Conservation (phyloP, 2,888 invertebrate species). For the Thumatha senex region DNA sequence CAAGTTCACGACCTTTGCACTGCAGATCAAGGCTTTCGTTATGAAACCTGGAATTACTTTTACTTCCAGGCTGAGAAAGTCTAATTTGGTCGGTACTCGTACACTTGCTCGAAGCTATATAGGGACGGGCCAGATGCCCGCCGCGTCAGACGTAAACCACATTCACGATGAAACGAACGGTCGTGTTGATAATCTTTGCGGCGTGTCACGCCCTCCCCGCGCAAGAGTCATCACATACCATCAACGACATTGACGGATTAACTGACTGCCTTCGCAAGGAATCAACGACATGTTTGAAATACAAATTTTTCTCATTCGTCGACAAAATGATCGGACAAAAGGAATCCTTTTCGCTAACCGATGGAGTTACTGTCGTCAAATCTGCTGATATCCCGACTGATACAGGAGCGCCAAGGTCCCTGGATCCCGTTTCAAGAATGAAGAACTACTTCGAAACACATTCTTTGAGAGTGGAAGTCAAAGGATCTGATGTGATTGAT, state of each 20-base stretch:
- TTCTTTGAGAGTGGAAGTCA: conserved; percentile 92
- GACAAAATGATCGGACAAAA: conserved; percentile 93
- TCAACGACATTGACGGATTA: conserved; percentile 91
- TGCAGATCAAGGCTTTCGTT: conserved; percentile 67
- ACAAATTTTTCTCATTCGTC: conserved; percentile 93
- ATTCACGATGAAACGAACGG: conserved; percentile 71
- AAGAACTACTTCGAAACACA: conserved; percentile 91
- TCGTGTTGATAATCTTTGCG: conserved; percentile 63
- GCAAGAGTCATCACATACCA: conserved; percentile 87
- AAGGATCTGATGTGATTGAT: conserved; percentile 92
- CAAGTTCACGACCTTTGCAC: conserved; percentile 57
- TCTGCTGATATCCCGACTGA: conserved; percentile 87
- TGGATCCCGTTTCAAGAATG: conserved; percentile 87
- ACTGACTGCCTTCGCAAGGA: conserved; percentile 93
- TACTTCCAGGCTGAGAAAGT: conserved; percentile 79
- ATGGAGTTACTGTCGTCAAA: conserved; percentile 92
- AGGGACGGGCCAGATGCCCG: conserved; percentile 57
- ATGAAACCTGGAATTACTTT: conserved; percentile 79
- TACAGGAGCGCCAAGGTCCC: conserved; percentile 90
- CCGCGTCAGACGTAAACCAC: conserved; percentile 64
- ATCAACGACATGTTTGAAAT: conserved; percentile 92
- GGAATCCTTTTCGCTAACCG: conserved; percentile 90
- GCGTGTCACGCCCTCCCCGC: conserved; percentile 87
- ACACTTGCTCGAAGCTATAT: conserved; percentile 58
- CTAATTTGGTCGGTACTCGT: conserved; percentile 64